Evolutionary conservation across 2,888 invertebrate species (phyloP).

Genomic region (Antheraea yamamai): DNA sequence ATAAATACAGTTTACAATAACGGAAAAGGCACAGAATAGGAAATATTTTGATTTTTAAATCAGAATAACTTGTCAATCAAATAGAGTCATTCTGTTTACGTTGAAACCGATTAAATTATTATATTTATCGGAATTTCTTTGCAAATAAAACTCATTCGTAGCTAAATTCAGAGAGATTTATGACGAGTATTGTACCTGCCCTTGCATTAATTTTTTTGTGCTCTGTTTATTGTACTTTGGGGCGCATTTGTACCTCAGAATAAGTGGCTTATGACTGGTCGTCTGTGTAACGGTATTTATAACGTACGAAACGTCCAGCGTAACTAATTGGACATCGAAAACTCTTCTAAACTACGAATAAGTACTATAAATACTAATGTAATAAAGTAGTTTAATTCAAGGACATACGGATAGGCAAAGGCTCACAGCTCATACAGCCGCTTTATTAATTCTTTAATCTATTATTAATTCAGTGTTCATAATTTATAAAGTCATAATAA

Average conservation of each 20-base stretch:
- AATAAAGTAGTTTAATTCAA: not conserved
- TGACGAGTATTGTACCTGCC: not conserved
- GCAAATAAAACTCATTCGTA: not conserved
- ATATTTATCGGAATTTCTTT: not conserved
- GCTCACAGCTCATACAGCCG: not conserved
- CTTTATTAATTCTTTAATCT: not conserved
- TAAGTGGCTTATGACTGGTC: not conserved
- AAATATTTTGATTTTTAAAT: not conserved
- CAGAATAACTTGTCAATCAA: not conserved
- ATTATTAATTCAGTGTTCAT: not conserved
- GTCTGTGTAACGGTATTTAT: not conserved
- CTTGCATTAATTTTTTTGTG: not conserved
- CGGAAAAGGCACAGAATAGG: no score
- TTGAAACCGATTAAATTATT: not conserved
- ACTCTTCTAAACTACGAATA: not conserved
- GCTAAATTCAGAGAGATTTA: not conserved
- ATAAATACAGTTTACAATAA: no score
- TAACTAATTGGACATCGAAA: conserved; percentile 4
- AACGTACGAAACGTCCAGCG: conserved; percentile 1
- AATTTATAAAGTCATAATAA: not conserved
- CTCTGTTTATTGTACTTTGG: not conserved
- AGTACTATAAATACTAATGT: not conserved
- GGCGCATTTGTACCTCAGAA: not conserved
- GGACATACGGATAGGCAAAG: not conserved
- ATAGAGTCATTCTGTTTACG: not conserved